Percentiles rank a stretch among this genome's conserved stretches.
Conservation (phyloP, 2,113 vertebrate species). For the Xiphias gladius region DNA sequence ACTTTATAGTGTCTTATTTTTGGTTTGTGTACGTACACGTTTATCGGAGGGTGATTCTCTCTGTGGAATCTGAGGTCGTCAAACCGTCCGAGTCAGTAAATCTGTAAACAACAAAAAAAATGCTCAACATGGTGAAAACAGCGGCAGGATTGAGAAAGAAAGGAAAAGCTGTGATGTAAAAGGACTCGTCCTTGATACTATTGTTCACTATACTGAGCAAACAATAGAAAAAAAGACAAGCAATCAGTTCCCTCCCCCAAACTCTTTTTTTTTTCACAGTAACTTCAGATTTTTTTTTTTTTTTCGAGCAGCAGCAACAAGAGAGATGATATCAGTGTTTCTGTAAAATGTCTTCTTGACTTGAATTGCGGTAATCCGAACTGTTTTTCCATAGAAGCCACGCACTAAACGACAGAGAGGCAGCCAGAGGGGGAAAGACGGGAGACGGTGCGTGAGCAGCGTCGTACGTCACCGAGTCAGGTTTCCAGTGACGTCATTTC, state of each 20-base stretch:
- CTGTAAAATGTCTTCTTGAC: constrained; percentile 7
- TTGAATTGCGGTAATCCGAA: constrained; percentile 6
- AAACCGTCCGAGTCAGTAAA: neutral
- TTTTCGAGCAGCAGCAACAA: neutral
- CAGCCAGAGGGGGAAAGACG: neutral
- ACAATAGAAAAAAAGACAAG: neutral
- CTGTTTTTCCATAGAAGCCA: neutral
- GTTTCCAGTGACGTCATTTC: constrained; percentile 65
- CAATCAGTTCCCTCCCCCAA: neutral
- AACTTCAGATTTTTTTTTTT: constrained; percentile 6
- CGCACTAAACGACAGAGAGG: neutral
- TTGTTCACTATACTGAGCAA: constrained; percentile 17
- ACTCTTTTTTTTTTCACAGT: constrained; percentile 3
- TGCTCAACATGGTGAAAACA: neutral
- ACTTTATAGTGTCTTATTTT: constrained; percentile 77
- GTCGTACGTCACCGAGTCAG: constrained; percentile 65
- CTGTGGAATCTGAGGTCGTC: neutral
- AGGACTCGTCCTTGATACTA: constrained; percentile 28
- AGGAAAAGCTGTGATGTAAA: neutral
- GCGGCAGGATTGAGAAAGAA: neutral
- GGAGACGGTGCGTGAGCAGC: constrained; percentile 1
- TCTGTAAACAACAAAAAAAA: constrained; percentile 12
- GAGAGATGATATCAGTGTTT: constrained; percentile 17
- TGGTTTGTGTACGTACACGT: constrained; percentile 57
- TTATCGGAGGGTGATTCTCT: constrained; percentile 12